Evolutionary conservation across 1,140 invertebrate species (phyloP), one percentile per base, ranked within the genome.

Genomic region (Calosoma granatense): DNA sequence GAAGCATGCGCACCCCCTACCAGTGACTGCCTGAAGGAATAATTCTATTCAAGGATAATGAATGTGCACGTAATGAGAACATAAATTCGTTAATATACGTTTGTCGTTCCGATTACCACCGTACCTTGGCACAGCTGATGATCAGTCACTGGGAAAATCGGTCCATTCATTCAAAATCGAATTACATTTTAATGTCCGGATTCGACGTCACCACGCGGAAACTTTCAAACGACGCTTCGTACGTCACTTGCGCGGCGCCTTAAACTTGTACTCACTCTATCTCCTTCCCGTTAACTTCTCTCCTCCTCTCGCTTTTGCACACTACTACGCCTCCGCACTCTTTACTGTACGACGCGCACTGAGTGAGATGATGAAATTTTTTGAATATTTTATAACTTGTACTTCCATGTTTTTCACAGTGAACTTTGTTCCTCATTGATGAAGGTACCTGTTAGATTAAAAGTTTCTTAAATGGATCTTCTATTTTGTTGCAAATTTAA

Each of bases 91-190:
- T 60, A 57, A 47, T 57, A 3, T 12, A 47, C 15, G 41, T 47
- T 47, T 47, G 6, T 17, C 15, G 41, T n/a, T 36, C 26, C n/a
- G 26, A 36, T 36, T 36, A 36, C n/a, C n/a, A n/a, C n/a, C 26
- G 26, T 36, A 6, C 6, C 26, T n/a, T n/a, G 6, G 6, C 26
- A 56, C 56, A 56, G 53, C 58, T 53, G 43, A 51, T 56, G 54
- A 59, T 59, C 58, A 56, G 55, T 59, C 58, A 59, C 43, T 36
- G 36, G 30, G 58, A 55, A 56, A 59, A 59, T 59, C 55, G 54
- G 52, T 36, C 43, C 26, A 36, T 36, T 36, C 26, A 36, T 36
- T 36, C 26, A 36, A 36, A 36, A 36, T 36, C 26, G 26, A 36
- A 36, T 36, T 36, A 36, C 26, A 36, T 36, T 36, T 36, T 36